A percentile compares a stretch with the other conserved stretches of the same genome.
Conservation (phyloP, 2,797 vertebrate genomes). For the Peromyscus nudipes region DNA sequence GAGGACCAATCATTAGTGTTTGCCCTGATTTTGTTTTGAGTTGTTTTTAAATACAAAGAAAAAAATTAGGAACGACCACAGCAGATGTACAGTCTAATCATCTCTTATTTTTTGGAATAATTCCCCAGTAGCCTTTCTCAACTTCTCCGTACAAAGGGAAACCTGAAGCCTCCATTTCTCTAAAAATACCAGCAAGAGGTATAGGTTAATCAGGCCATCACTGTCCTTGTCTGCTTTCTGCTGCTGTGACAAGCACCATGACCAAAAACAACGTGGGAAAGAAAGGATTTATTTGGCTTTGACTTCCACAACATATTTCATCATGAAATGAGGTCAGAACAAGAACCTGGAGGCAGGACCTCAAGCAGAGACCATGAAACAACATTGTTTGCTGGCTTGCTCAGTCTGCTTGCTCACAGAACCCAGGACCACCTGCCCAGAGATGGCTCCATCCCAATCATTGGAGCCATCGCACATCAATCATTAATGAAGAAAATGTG, state of each 20-base stretch:
- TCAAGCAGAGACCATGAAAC: not conserved
- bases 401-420: not conserved
- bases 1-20: not conserved
- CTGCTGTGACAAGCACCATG: not conserved
- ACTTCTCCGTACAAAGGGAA: slow-evolving; percentile 23
- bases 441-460: too few relatives aligned
- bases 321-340: not conserved
- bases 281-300: not conserved
- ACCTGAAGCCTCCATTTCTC: not conserved
- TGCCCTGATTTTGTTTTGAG: not conserved
- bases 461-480: not conserved
- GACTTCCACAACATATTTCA: not conserved
- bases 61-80: slow-evolving; percentile 4
- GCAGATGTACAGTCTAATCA: not conserved
- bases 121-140: slow-evolving; percentile 48
- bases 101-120: slow-evolving; percentile 19
- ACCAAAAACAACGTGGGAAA: not conserved
- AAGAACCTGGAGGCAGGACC: not conserved
- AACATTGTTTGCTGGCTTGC: not conserved
- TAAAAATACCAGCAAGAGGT: not conserved
- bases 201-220: not conserved
- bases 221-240: not conserved
- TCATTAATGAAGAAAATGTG: not conserved
- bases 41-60: not conserved
- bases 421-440: not conserved